phyloP scores from a whole-genome alignment of 23 tunicate genomes.

The Styela plicata region DNA sequence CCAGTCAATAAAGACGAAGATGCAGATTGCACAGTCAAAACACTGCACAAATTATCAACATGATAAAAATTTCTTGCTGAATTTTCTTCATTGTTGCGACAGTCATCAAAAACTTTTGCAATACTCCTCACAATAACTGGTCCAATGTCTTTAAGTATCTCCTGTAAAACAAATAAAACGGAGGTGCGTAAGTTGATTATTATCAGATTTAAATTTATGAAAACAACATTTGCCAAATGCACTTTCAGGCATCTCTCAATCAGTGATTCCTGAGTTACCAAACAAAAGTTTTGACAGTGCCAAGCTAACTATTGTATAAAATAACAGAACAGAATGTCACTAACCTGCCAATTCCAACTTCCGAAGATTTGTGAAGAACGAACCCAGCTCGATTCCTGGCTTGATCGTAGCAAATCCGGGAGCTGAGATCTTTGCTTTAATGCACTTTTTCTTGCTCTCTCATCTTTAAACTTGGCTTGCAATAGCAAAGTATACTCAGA shows the following conservation, averaged over 20 bases:
- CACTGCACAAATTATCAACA: not conserved
- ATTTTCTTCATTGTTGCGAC: constrained; percentile 20
- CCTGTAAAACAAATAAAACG: not conserved
- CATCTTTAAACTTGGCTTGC: constrained; percentile 13
- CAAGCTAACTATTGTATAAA: too few species aligned
- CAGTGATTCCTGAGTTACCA: too few species aligned
- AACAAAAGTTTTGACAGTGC: too few species aligned
- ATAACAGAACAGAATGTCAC: too few species aligned
- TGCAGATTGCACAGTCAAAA: constrained; percentile 9
- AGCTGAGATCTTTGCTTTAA: constrained; percentile 55
- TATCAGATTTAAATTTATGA: too few species aligned
- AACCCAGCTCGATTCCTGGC: constrained; percentile 39
- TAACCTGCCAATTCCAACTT: constrained; percentile 42
- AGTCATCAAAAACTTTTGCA: constrained; percentile 20
- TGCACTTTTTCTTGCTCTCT: constrained; percentile 39
- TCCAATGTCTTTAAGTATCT: constrained; percentile 48
- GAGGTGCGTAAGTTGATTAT: too few species aligned
- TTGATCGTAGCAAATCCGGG: constrained; percentile 68
- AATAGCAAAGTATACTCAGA: not conserved
- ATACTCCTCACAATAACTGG: constrained; percentile 40
- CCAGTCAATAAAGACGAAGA: constrained; percentile 12
- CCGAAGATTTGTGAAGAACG: constrained; percentile 25
- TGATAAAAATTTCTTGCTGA: not conserved
- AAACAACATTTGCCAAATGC: too few species aligned
- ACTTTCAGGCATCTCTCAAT: too few species aligned